These are phyloP conservation scores for Excalfactoria chinensis DNA, from an alignment of 2,113 vertebrate species.

Conservation along the genomic window DNA sequence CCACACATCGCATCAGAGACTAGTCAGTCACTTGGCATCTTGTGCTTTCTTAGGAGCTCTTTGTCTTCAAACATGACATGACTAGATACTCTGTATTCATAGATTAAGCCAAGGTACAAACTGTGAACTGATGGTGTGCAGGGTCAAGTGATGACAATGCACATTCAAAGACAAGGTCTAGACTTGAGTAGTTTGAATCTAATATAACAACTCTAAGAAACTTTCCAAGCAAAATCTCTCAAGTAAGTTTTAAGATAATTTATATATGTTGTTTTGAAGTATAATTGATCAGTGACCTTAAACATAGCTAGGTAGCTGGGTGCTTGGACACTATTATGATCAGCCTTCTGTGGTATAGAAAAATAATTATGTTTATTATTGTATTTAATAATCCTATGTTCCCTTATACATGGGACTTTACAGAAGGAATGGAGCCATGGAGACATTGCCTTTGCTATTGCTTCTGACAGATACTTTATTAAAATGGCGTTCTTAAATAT, in stretches of 20 bases:
- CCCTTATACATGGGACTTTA: background rate
- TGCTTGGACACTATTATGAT: background rate
- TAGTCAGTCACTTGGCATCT: background rate
- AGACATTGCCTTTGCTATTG: background rate
- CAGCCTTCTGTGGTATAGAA: constrained; percentile 2
- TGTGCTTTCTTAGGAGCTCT: background rate
- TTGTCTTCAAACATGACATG: background rate
- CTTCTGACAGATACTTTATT: constrained; percentile 51
- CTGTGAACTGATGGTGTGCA: background rate
- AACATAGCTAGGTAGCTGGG: background rate
- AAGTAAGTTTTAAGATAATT: background rate
- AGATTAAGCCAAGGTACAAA: background rate
- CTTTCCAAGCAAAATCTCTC: background rate
- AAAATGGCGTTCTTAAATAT: constrained; percentile 46
- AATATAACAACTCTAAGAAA: background rate
- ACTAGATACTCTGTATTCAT: background rate
- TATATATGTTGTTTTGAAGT: background rate
- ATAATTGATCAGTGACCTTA: background rate
- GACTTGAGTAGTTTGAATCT: background rate
- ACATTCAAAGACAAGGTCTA: background rate
- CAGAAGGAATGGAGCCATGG: background rate
- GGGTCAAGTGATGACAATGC: background rate
- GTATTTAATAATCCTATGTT: constrained; percentile 8
- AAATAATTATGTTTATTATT: background rate
- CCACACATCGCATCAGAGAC: background rate